Evolutionary conservation across 2,888 invertebrate genomes (phyloP).

Genomic region (Aphodius sticticus): DNA sequence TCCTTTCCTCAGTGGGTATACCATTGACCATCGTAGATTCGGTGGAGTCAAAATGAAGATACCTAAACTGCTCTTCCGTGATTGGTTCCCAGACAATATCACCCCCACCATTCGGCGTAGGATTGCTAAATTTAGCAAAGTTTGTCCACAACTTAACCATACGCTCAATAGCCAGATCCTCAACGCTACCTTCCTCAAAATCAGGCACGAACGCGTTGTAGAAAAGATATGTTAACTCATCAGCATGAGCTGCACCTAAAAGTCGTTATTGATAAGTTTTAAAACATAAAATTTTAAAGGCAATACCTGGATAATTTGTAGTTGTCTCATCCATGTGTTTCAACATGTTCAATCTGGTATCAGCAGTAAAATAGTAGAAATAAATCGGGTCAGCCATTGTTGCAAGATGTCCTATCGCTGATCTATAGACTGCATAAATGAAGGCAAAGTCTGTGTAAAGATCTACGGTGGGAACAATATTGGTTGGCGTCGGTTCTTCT

Average conservation of each 20-base stretch:
- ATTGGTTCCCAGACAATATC: conserved; percentile 47
- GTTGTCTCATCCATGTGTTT: conserved; percentile 8
- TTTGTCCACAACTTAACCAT: conserved; percentile 49
- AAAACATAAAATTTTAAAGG: no score
- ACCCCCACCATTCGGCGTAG: conserved; percentile 40
- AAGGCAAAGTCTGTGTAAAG: neutral
- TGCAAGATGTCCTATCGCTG: conserved; percentile 16
- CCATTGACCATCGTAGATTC: conserved; percentile 36
- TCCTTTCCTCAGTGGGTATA: conserved; percentile 46
- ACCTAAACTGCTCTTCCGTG: conserved; percentile 44
- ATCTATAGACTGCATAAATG: conserved; percentile 9
- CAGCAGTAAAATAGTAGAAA: conserved; percentile 27
- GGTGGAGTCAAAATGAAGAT: conserved; percentile 49
- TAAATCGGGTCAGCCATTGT: conserved; percentile 23
- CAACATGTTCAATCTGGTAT: conserved; percentile 7
- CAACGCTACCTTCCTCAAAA: conserved; percentile 38
- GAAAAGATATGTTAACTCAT: conserved; percentile 28
- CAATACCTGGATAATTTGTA: conserved; percentile 6
- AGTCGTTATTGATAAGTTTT: no score
- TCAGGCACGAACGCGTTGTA: conserved; percentile 25
- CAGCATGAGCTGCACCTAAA: conserved; percentile 29
- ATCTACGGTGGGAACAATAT: conserved; percentile 11
- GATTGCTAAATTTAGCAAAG: conserved; percentile 49
- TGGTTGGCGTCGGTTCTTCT: conserved; percentile 26
- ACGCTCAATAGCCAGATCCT: conserved; percentile 41